Conservation (phyloP, 2,888 invertebrate species). For the Trissolcus brochymenae region DNA sequence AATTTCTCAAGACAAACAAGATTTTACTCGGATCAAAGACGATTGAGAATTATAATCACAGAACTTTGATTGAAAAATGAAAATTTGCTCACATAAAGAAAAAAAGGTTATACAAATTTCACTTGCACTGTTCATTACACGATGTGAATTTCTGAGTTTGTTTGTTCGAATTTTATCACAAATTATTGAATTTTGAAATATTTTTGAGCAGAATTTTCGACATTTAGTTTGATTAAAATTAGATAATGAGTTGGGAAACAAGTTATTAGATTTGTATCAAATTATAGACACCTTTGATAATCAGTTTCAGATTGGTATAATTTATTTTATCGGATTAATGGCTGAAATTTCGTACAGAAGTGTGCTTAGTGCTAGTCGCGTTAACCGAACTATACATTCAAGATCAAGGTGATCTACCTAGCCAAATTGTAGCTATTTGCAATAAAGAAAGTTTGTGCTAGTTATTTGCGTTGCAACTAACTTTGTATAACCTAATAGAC, state of each 20-base stretch:
- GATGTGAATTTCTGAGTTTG: too few relatives aligned
- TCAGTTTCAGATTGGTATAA: slow-evolving; percentile 44
- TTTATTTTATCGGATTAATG: slow-evolving; percentile 51
- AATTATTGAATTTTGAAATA: too few relatives aligned
- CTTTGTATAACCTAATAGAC: slow-evolving; percentile 44
- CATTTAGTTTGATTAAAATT: not conserved
- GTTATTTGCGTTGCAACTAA: slow-evolving; percentile 56
- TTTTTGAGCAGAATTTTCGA: too few relatives aligned
- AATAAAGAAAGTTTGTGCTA: slow-evolving; percentile 55
- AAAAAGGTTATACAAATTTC: too few relatives aligned
- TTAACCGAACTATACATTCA: slow-evolving; percentile 52
- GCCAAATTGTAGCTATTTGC: slow-evolving; percentile 55
- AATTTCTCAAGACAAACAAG: too few relatives aligned
- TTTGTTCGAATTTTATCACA: too few relatives aligned
- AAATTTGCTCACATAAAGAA: too few relatives aligned
- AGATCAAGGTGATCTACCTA: slow-evolving; percentile 58
- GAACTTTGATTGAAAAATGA: too few relatives aligned
- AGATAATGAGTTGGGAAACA: slow-evolving; percentile 7
- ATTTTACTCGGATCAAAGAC: too few relatives aligned
- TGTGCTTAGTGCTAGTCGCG: slow-evolving; percentile 40
- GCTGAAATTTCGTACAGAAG: slow-evolving; percentile 30
- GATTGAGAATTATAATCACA: too few relatives aligned
- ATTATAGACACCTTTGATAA: slow-evolving; percentile 36
- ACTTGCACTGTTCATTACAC: too few relatives aligned
- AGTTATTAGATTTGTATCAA: slow-evolving; percentile 33